Conservation (phyloP, 2,888 invertebrate genomes). For the Trichopria drosophilae region DNA sequence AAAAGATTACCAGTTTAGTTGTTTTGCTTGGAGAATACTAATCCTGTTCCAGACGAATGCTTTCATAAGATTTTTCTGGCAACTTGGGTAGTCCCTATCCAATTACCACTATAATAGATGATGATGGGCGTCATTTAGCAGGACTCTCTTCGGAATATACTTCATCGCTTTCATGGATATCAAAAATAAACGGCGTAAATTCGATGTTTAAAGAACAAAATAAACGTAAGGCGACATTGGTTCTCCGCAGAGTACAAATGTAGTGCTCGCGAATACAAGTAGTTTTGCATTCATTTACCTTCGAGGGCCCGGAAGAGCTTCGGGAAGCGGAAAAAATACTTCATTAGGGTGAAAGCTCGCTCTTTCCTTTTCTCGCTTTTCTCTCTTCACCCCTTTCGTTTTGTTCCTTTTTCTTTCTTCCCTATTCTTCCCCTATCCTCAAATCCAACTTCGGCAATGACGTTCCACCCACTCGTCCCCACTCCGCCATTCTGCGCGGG, state of each 20-base stretch:
- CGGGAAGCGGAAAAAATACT: slow-evolving; percentile 50
- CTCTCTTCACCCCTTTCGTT: slow-evolving; percentile 30
- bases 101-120: too few relatives aligned
- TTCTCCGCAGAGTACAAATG: neutral
- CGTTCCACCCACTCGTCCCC: slow-evolving; percentile 17
- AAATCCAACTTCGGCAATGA: slow-evolving; percentile 3
- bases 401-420: slow-evolving; percentile 31
- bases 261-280: slow-evolving; percentile 5
- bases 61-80: too few relatives aligned
- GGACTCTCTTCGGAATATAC: too few relatives aligned
- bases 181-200: too few relatives aligned
- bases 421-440: slow-evolving; percentile 26
- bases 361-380: slow-evolving; percentile 37
- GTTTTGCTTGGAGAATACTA: too few relatives aligned
- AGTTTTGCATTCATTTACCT: slow-evolving; percentile 36
- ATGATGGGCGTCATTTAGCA: too few relatives aligned
- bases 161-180: too few relatives aligned
- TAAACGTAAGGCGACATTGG: neutral
- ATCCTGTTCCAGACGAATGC: too few relatives aligned
- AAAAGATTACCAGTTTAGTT: too few relatives aligned
- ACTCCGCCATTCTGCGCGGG: slow-evolving; percentile 17
- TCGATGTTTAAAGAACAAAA: neutral
- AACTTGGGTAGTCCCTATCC: too few relatives aligned
- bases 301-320: slow-evolving; percentile 38
- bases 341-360: slow-evolving; percentile 57